Percentiles rank a stretch among this genome's conserved stretches.
Evolutionary conservation across 2,113 vertebrate species (phyloP).

Genomic region (Chionis minor): DNA sequence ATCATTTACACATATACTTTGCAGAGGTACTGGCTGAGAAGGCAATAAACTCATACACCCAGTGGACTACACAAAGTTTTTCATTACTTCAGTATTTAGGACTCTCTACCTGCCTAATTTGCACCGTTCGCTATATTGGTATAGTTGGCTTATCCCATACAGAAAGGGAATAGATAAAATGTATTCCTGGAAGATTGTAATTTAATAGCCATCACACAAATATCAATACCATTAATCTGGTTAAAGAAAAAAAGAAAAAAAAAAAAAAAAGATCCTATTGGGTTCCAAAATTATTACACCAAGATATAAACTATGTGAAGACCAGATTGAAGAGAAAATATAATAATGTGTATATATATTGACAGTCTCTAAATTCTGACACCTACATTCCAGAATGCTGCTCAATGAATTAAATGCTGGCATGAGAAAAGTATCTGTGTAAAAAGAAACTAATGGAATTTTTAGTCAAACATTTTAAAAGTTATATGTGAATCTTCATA

Average conservation of each 20-base stretch:
- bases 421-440: not conserved
- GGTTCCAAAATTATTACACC: not conserved
- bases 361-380: not conserved
- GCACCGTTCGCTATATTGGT: not conserved
- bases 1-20: not conserved
- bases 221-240: not conserved
- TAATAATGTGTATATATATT: not conserved
- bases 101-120: not conserved
- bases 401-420: not conserved
- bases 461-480: not conserved
- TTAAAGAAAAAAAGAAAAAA: not conserved
- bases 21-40: not conserved
- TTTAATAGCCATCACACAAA: not conserved
- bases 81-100: not conserved
- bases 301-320: not conserved
- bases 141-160: not conserved
- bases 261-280: not conserved
- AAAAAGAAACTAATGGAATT: not conserved
- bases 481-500: not conserved
- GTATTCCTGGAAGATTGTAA: not conserved
- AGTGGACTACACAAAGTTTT: not conserved
- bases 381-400: not conserved
- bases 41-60: not conserved
- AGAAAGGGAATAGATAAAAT: not conserved
- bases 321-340: not conserved